Conservation (phyloP, 2,797 vertebrate species). For the Ctenopoma multispine region DNA sequence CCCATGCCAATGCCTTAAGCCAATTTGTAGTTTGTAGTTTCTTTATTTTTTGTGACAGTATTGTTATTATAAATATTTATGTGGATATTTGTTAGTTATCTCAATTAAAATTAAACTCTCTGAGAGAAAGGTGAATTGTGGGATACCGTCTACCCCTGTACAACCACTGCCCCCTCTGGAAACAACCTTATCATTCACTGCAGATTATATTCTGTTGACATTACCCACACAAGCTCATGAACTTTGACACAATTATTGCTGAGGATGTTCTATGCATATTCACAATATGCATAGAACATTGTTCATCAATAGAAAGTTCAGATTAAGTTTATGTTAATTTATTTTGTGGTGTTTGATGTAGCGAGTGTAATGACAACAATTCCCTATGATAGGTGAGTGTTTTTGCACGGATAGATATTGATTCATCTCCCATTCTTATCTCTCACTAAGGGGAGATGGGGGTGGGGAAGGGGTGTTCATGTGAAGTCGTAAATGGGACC, state of each 20-base stretch:
- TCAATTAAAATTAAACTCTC: not conserved
- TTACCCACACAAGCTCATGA: slow-evolving; percentile 19
- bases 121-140: not conserved
- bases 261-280: slow-evolving; percentile 1
- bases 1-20: slow-evolving; percentile 52
- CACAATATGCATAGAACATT: not conserved
- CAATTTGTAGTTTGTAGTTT: slow-evolving; percentile 1
- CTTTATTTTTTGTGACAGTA: not conserved
- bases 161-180: not conserved
- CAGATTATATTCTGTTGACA: slow-evolving; percentile 17
- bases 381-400: slow-evolving; percentile 48
- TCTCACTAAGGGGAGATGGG: slow-evolving; percentile 43
- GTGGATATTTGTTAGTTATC: not conserved
- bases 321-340: slow-evolving; percentile 1
- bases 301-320: not conserved
- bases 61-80: not conserved
- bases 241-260: slow-evolving; percentile 36
- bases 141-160: not conserved
- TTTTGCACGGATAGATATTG: slow-evolving; percentile 80
- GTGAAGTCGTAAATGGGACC: slow-evolving; percentile 85
- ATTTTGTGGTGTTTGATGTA: slow-evolving; percentile 16
- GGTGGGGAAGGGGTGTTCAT: slow-evolving; percentile 72
- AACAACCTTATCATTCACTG: slow-evolving; percentile 12
- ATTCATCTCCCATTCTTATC: slow-evolving; percentile 82
- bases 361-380: slow-evolving; percentile 26